Conservation (phyloP, 2,888 invertebrate genomes). For the Netelia inedita region DNA sequence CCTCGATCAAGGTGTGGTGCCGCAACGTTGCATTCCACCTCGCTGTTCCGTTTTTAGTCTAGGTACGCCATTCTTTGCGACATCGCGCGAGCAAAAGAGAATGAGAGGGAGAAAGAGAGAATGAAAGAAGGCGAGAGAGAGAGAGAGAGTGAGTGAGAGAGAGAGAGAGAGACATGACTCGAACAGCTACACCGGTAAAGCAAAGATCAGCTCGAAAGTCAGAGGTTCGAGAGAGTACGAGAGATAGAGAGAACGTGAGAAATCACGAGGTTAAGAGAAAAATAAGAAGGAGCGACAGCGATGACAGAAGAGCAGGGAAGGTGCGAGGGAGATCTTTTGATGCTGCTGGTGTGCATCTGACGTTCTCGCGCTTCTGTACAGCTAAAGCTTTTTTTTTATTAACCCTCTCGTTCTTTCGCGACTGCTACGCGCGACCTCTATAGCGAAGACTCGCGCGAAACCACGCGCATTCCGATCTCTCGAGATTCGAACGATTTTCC, state of each 20-base stretch:
- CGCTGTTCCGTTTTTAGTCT: slow-evolving; percentile 84
- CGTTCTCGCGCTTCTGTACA: slow-evolving; percentile 50
- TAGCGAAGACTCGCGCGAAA: slow-evolving; percentile 1
- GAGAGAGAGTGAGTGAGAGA: neutral
- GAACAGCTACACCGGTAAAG: neutral
- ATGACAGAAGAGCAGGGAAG: slow-evolving; percentile 18
- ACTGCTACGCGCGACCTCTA: neutral
- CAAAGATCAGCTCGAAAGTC: slow-evolving; percentile 4
- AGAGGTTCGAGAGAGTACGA: slow-evolving; percentile 3
- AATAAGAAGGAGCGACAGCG: slow-evolving; percentile 12
- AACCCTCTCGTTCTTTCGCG: neutral
- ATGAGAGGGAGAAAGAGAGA: neutral
- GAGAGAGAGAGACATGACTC: neutral
- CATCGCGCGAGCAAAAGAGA: slow-evolving; percentile 67
- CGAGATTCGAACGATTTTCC: slow-evolving; percentile 50
- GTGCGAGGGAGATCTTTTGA: neutral
- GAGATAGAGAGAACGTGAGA: slow-evolving; percentile 14
- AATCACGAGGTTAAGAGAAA: slow-evolving; percentile 24
- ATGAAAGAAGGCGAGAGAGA: neutral
- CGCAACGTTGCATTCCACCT: slow-evolving; percentile 82
- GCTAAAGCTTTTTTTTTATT: slow-evolving; percentile 20
- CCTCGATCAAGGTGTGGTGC: slow-evolving; percentile 78
- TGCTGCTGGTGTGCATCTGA: slow-evolving; percentile 37
- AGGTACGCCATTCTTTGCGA: slow-evolving; percentile 82
- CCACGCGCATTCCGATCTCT: slow-evolving; percentile 46